A percentile compares a stretch with the other conserved stretches of the same genome.
Conservation (phyloP, 2,888 invertebrate genomes). For the Melinopterus prodromus region DNA sequence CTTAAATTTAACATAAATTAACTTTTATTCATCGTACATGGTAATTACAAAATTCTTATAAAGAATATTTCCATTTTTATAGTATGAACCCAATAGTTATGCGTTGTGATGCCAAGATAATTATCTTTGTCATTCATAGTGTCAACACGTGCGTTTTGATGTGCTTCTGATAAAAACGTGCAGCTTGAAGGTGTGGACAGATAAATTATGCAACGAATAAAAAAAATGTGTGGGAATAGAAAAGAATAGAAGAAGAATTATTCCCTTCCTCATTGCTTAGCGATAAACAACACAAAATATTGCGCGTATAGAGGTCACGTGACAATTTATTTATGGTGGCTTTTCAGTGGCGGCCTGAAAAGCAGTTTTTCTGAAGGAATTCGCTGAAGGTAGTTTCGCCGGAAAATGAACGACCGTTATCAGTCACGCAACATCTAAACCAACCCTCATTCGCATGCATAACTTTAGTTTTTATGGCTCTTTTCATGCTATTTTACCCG, state of each 20-base stretch:
- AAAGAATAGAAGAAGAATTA: too few relatives aligned
- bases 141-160: background rate
- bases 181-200: background rate
- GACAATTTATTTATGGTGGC: too few relatives aligned
- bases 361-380: background rate
- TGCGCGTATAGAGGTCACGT: too few relatives aligned
- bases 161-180: background rate
- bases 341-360: too few relatives aligned
- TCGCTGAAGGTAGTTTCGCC: background rate
- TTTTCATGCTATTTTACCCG: background rate
- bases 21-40: background rate
- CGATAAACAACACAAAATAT: too few relatives aligned
- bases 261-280: too few relatives aligned
- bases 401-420: background rate
- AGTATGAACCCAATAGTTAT: too few relatives aligned
- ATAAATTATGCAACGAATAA: background rate
- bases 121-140: background rate
- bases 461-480: background rate
- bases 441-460: background rate
- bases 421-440: background rate
- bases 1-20: conserved; percentile 4
- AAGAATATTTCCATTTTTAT: background rate
- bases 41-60: background rate
- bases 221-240: too few relatives aligned
- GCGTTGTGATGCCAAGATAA: background rate